Evolutionary conservation across 1,140 invertebrate species (phyloP).

Genomic region (Ephestia elutella): DNA sequence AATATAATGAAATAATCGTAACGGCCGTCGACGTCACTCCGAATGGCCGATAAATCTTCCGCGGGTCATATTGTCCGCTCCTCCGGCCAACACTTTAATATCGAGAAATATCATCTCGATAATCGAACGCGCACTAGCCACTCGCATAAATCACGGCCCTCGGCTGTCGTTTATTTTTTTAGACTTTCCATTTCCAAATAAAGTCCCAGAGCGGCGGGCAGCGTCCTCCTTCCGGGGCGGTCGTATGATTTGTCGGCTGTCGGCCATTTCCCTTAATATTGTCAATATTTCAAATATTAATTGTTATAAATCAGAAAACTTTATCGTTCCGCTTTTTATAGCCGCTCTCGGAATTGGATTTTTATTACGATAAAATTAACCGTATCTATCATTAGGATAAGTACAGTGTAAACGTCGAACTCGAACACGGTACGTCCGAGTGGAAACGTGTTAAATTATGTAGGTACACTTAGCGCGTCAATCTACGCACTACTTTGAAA

Average conservation of each 20-base stretch:
- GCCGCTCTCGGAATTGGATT: slow-evolving; percentile 40
- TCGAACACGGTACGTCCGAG: slow-evolving; percentile 22
- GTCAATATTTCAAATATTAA: slow-evolving; percentile 74
- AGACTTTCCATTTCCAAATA: slow-evolving; percentile 73
- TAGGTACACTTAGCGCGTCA: slow-evolving; percentile 70
- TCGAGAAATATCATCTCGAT: slow-evolving; percentile 72
- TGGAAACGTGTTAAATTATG: slow-evolving; percentile 68
- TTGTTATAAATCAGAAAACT: slow-evolving; percentile 71
- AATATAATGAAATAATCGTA: slow-evolving; percentile 74
- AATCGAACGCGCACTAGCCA: slow-evolving; percentile 66
- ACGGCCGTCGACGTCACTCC: slow-evolving; percentile 61
- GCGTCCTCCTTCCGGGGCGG: slow-evolving; percentile 72
- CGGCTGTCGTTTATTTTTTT: slow-evolving; percentile 69
- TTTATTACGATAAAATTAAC: slow-evolving; percentile 48
- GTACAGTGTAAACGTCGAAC: slow-evolving; percentile 7
- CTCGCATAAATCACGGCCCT: slow-evolving; percentile 67
- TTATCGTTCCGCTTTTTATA: slow-evolving; percentile 48
- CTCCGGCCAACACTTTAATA: slow-evolving; percentile 73
- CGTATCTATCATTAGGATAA: slow-evolving; percentile 18
- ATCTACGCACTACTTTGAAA: slow-evolving; percentile 64
- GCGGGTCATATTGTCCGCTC: slow-evolving; percentile 71
- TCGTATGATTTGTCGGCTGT: slow-evolving; percentile 72
- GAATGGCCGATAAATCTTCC: slow-evolving; percentile 70
- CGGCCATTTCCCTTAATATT: slow-evolving; percentile 70
- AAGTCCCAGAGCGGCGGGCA: slow-evolving; percentile 67